Conservation (phyloP, 2,797 vertebrate species). For the Melanogrammus aeglefinus region DNA sequence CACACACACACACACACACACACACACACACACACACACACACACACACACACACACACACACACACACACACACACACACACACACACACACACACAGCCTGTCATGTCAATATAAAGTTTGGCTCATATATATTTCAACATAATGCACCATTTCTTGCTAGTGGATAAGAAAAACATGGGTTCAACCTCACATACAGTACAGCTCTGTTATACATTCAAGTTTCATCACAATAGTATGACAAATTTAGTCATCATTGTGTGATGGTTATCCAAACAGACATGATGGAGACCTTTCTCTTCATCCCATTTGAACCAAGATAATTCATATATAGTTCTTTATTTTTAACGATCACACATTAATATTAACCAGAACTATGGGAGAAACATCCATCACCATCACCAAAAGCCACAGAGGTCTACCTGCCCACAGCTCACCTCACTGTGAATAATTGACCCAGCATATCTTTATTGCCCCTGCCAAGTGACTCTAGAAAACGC, state of each 20-base stretch:
- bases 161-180: neutral
- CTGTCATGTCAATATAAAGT: neutral
- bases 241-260: neutral
- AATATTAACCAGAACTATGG: no score
- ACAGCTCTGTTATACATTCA: neutral
- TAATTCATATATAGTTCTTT: no score
- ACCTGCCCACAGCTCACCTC: neutral
- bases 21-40: no score
- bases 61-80: no score
- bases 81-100: no score
- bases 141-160: neutral
- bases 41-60: no score
- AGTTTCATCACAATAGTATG: neutral
- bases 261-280: no score
- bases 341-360: no score
- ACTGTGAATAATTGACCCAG: neutral
- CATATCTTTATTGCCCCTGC: neutral
- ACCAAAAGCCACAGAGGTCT: neutral
- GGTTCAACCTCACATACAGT: neutral
- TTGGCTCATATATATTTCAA: neutral
- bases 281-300: no score
- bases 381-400: neutral
- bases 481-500: neutral
- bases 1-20: no score
- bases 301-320: no score